These are phyloP conservation scores for Bubo scandiacus DNA, from an alignment of 2,113 vertebrate genomes.

Conservation along the genomic window DNA sequence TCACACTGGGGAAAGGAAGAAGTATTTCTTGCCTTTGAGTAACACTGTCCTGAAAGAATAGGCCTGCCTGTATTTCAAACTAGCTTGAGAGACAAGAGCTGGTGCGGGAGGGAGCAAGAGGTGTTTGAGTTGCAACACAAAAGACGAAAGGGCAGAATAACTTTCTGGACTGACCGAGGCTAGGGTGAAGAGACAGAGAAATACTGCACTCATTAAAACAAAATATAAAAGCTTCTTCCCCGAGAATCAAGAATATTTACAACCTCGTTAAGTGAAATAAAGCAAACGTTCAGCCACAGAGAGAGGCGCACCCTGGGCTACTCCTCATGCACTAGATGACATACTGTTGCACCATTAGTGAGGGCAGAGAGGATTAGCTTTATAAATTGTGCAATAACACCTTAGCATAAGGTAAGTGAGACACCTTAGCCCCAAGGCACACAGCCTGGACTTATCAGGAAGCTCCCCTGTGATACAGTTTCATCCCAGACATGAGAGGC, in stretches of 20 bases:
- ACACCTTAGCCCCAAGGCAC: not conserved
- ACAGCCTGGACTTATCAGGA: not conserved
- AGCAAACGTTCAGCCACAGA: not conserved
- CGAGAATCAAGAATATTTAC: not conserved
- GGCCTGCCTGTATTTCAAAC: not conserved
- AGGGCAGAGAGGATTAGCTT: not conserved
- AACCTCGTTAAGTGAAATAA: not conserved
- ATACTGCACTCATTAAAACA: not conserved
- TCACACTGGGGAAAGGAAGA: not conserved
- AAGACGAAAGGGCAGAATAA: not conserved
- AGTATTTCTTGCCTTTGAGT: not conserved
- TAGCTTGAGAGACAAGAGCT: not conserved
- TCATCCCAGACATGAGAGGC: not conserved
- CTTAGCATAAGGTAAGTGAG: not conserved
- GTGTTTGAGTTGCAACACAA: not conserved
- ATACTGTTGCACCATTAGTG: accelerated
- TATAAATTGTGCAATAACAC: not conserved
- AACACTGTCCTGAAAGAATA: not conserved
- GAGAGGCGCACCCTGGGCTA: not conserved
- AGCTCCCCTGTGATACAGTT: not conserved
- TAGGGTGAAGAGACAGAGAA: not conserved
- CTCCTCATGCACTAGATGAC: not conserved
- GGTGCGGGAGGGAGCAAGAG: not conserved
- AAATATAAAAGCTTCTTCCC: not conserved
- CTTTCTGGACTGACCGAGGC: not conserved